Evolutionary conservation across 2,797 vertebrate genomes (phyloP), one percentile per base, ranked within the genome.

Genomic region (Salarias fasciatus): DNA sequence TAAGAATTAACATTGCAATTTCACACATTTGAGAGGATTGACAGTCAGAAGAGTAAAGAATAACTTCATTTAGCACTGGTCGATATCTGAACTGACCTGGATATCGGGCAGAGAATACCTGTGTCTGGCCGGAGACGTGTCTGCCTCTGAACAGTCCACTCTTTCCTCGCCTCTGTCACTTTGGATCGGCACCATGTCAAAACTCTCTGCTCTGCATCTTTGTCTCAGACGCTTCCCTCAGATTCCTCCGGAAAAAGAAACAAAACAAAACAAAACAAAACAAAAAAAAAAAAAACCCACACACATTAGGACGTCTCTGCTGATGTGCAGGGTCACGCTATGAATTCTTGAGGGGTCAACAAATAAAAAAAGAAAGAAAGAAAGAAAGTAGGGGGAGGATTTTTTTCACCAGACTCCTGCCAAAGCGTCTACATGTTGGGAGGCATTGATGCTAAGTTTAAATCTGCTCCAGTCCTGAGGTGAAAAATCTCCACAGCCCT

Each of bases 131-230:
- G 78, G 69, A 83, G 86, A 84, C 61, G 83, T 69, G 71, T 86
- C 83, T 82, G 86, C 83, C 80, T 59, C 63, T 75, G 82, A 82
- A 83, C 77, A 83, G 87, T 86, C 84, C 86, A 69, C 79, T 82
- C 72, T 86, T 52, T 79, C 85, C 86, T 88, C 83, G 83, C 80
- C 82, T 82, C 75, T 87, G 83, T 90, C 86, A 90, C 77, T 88
- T 75, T 86, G 87, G 86, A 79, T 91, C 84, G 83, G 72, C 91
- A 92, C 82, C 89, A 89, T 92, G 87, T 90, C 88, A 90, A 72
- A 88, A 74, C 63, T 65, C 76, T 82, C 67, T 83, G 81, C 80
- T 79, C 77, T 78, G 77, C 79, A 72, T 86, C 82, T 86, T 71
- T 76, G 76, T 63, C 80, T 86, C 80, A 83, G 78, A 80, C 45